Evolutionary conservation across 2,888 invertebrate genomes (phyloP), one percentile per base, ranked within the genome.

Genomic region (Pseudococcus jackbeardsleyi): DNA sequence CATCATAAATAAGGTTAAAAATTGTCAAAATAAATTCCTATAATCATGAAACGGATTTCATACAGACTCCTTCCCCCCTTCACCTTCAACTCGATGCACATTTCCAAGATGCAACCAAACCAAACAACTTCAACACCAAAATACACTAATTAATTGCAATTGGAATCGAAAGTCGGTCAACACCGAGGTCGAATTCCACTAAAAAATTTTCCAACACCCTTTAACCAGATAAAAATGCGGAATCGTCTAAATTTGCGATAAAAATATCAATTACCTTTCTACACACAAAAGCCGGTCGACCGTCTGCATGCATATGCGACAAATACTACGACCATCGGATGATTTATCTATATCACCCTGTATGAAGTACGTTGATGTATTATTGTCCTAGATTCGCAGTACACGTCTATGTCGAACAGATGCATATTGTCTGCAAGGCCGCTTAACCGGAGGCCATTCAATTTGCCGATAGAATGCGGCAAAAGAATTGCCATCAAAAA

Each of bases 401-500:
- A 79, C 59, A 59, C 42, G 79, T 79, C 79, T 79, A 42, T 79
- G 79, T 59, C 59, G 19, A 59, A 42, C 79, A 79, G 79, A 79
- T 79, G 79, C 79, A 79, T 79, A 79, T 79, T 79, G 79, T 79
- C 79, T 79, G 79, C 79, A 79, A 79, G 79, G 79, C 79, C 79
- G 79, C 39, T 79, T 79, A 46, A 79, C 79, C 79, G 79, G 42
- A 79, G 79, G 79, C 79, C 79, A 79, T 79, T 79, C 79, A 79
- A 79, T 79, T 79, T n/a, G 79, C 79, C 79, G 79, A 39, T 42
- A 22, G 42, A 79, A 42, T 79, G 33, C 79, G 46, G 79, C 42
- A 79, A 79, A 72, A 42, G 79, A 79, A 79, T 79, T n/a, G 79
- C 79, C 79, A 33, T 79, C 79, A 42, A 79, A 79, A 79, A 79